phyloP scores from a whole-genome alignment of 2,888 invertebrate species.

The Crocallis elinguaria region DNA sequence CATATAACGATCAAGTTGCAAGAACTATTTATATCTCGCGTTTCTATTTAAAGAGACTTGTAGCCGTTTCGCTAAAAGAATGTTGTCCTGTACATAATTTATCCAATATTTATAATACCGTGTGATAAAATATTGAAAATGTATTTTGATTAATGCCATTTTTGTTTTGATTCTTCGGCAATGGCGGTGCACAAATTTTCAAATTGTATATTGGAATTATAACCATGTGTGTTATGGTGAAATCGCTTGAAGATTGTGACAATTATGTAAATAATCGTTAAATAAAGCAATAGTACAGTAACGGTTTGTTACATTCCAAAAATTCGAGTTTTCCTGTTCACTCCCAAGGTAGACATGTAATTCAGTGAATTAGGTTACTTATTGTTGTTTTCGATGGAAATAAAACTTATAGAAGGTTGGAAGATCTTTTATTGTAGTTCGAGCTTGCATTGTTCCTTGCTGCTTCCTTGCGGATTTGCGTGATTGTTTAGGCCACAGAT shows the following conservation, averaged over 20 bases:
- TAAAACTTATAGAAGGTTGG: slow-evolving; percentile 76
- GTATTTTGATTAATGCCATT: slow-evolving; percentile 58
- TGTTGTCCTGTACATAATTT: slow-evolving; percentile 71
- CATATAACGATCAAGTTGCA: slow-evolving; percentile 73
- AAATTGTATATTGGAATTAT: slow-evolving; percentile 37
- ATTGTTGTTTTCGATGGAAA: slow-evolving; percentile 80
- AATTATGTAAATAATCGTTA: slow-evolving; percentile 60
- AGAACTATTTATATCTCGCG: slow-evolving; percentile 70
- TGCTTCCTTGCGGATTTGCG: too few species aligned
- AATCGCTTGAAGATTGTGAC: slow-evolving; percentile 47
- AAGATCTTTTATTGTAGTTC: slow-evolving; percentile 47
- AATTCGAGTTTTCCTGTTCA: slow-evolving; percentile 57
- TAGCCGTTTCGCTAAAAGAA: slow-evolving; percentile 43
- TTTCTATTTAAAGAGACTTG: slow-evolving; percentile 48
- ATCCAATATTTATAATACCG: slow-evolving; percentile 41
- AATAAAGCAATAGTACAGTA: slow-evolving; percentile 59
- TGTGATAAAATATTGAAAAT: slow-evolving; percentile 54
- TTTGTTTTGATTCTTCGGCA: slow-evolving; percentile 59
- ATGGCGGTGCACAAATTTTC: slow-evolving; percentile 61
- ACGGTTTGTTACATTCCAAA: slow-evolving; percentile 78
- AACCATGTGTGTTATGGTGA: slow-evolving; percentile 42
- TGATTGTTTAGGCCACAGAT: too few species aligned
- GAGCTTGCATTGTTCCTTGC: too few species aligned
- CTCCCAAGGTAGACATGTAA: slow-evolving; percentile 53
- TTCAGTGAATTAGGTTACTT: slow-evolving; percentile 70